Evolutionary conservation across 1,140 invertebrate species (phyloP).

Genomic region (Conopomorpha cramerella): DNA sequence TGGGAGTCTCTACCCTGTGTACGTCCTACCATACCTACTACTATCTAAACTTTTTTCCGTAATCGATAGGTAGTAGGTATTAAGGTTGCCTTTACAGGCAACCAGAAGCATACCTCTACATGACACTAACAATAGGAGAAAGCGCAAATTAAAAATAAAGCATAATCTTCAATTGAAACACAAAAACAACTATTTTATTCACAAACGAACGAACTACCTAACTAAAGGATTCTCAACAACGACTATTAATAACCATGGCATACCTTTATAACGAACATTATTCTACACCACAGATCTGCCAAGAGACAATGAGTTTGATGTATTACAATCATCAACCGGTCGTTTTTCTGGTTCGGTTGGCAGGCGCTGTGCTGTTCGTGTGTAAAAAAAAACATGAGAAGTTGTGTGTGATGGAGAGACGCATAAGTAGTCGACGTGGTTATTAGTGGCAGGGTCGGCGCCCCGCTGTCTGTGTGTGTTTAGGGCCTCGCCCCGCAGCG

Average conservation of each 20-base stretch:
- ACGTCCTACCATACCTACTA: no score
- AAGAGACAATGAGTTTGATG: conserved; percentile 59
- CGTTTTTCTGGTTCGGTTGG: conserved; percentile 42
- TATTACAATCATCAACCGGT: conserved; percentile 55
- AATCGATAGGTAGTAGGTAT: no score
- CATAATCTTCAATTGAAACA: no score
- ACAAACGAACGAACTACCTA: no score
- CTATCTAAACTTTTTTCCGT: no score
- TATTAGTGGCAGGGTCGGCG: conserved; percentile 43
- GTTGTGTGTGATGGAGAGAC: conserved; percentile 41
- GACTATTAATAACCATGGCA: conserved; percentile 57
- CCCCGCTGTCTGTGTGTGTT: conserved; percentile 62
- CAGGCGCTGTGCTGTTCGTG: conserved; percentile 32
- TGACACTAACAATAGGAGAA: no score
- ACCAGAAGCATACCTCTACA: no score
- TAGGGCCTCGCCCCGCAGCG: conserved; percentile 28
- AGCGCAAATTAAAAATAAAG: no score
- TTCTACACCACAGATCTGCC: conserved; percentile 57
- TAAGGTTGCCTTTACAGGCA: no score
- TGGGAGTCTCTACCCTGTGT: no score
- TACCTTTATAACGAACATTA: conserved; percentile 48
- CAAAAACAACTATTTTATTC: no score
- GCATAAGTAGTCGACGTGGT: no score
- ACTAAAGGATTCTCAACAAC: conserved; percentile 56
- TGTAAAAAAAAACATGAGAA: conserved; percentile 45